Percentiles rank a stretch among this genome's conserved stretches.
phyloP scores from a whole-genome alignment of 2,113 vertebrate genomes.

The Alouatta palliata region DNA sequence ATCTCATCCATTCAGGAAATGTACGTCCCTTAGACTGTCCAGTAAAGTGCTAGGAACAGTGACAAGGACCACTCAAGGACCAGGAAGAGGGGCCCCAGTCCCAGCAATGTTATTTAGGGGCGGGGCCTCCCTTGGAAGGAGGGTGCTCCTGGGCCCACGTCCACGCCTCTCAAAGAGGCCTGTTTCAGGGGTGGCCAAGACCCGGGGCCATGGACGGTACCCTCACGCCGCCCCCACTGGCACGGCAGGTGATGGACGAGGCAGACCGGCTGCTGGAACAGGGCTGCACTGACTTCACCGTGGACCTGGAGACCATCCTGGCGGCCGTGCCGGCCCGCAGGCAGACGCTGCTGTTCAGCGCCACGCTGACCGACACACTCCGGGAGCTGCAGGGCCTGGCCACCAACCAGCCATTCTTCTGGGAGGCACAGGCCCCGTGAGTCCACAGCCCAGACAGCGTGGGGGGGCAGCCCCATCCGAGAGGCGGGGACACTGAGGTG shows the following conservation, averaged over 20 bases:
- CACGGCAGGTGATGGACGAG: conserved; percentile 92
- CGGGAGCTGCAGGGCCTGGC: conserved; percentile 90
- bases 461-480: not conserved
- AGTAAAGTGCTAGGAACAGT: not conserved
- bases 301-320: conserved; percentile 94
- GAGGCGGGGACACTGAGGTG: not conserved
- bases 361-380: conserved; percentile 93
- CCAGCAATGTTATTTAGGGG: not conserved
- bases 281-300: conserved; percentile 93
- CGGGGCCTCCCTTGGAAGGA: not conserved
- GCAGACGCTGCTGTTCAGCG: conserved; percentile 96
- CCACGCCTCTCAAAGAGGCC: not conserved
- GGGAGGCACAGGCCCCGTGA: conserved; percentile 93
- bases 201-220: rapidly evolving
- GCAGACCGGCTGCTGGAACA: conserved; percentile 95
- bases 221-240: not conserved
- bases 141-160: not conserved
- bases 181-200: not conserved
- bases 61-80: not conserved
- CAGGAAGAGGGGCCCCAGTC: too few species aligned
- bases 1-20: not conserved
- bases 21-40: not conserved
- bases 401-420: conserved; percentile 94
- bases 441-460: not conserved
- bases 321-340: conserved; percentile 83